Percentiles rank a stretch among this genome's conserved stretches.
Conservation (phyloP, 92 coral and sea anemone genomes). For the Micromussa lordhowensis region DNA sequence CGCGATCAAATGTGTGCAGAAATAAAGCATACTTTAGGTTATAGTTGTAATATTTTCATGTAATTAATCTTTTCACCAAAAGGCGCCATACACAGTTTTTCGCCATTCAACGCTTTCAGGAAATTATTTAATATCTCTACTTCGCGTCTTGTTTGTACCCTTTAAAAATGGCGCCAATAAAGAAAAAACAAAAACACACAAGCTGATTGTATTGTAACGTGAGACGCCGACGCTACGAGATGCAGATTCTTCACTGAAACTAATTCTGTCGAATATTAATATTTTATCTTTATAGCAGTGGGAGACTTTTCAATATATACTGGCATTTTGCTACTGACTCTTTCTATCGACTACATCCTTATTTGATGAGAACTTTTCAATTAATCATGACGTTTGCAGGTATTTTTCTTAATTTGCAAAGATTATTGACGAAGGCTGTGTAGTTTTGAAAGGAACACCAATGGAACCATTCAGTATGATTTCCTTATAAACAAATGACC, state of each 20-base stretch:
- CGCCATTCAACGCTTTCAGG: neutral
- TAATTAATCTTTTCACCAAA: no score
- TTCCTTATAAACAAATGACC: conserved; percentile 10
- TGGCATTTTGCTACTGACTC: neutral
- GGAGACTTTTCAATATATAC: neutral
- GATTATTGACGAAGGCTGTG: neutral
- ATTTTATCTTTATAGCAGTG: neutral
- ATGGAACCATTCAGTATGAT: neutral
- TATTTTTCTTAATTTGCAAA: neutral
- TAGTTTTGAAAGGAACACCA: conserved; percentile 10
- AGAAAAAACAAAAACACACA: neutral
- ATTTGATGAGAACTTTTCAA: neutral
- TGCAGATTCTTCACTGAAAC: neutral
- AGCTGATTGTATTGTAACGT: neutral
- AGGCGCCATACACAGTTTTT: neutral
- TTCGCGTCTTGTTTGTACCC: neutral
- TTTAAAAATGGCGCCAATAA: neutral
- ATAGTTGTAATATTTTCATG: no score
- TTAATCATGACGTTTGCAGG: neutral
- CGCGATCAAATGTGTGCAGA: neutral
- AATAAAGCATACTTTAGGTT: no score
- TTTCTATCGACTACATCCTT: neutral
- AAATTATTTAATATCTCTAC: neutral
- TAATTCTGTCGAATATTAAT: neutral
- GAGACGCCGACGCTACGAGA: no score